Evolutionary conservation across 2,888 invertebrate species (phyloP), one percentile per base, ranked within the genome.

Genomic region (Temnothorax unifasciatus): DNA sequence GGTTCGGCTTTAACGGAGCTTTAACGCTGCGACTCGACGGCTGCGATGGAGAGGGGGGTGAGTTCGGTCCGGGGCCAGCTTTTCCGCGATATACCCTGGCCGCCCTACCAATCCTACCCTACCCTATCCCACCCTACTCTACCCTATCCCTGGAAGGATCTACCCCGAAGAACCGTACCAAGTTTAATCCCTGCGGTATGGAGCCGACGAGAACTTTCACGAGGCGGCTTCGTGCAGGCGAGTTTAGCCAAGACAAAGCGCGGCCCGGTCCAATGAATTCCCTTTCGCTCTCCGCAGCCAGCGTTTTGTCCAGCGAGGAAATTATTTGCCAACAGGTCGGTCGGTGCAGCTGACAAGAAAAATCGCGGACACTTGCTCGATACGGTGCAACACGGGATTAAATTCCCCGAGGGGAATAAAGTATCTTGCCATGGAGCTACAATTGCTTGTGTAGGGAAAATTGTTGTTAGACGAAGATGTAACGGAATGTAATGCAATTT

Each of bases 151-250:
- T 66, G 25, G 64, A 34, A 81, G 44, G 77, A 68, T 41, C 41
- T 29, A 66, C 8, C 34, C 38, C 54, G 74, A 75, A 59, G 85
- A 85, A 79, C 74, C 69, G 61, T 71, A 68, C 69, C 77, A 84
- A 83, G 86, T 83, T 86, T 84, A 85, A 85, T 86, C 82, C 82
- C 76, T 77, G 85, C 63, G 85, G 86, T 86, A 52, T 75, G 71
- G 76, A 84, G 52, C 74, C 82, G 75, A 73, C 82, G 71, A 71
- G 82, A 86, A 84, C 82, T 85, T 86, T 73, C 47, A 66, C 76
- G 71, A 75, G 71, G 63, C 41, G 74, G 73, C 71, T 76, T 38
- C 61, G 75, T 57, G 68, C 79, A 44, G 68, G 50, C 76, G 71
- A 73, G 66, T 85, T 79, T 44, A 83, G 66, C 59, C 63, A 73